A percentile compares a stretch with the other conserved stretches of the same genome.
phyloP scores from a whole-genome alignment of 2,888 invertebrate species.

The Plagodis pulveraria region DNA sequence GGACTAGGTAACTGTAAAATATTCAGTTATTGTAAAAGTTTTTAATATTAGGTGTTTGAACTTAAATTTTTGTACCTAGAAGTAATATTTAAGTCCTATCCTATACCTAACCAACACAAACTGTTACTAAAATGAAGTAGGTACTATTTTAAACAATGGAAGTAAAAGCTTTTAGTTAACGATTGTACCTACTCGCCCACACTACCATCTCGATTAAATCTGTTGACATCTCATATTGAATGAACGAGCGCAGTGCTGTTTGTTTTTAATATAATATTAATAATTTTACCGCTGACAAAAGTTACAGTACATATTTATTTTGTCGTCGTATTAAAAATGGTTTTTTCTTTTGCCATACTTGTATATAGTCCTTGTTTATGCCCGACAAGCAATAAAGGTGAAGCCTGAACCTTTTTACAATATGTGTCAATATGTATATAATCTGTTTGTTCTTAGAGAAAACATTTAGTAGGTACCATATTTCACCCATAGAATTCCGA shows the following conservation, averaged over 20 bases:
- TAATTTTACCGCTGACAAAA: slow-evolving; percentile 39
- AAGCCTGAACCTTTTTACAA: too few relatives aligned
- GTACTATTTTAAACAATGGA: not conserved
- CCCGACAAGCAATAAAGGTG: too few relatives aligned
- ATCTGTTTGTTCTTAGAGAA: too few relatives aligned
- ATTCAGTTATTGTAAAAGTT: too few relatives aligned
- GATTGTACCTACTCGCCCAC: slow-evolving; percentile 55
- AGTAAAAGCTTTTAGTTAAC: slow-evolving; percentile 36
- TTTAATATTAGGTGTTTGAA: too few relatives aligned
- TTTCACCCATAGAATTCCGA: too few relatives aligned
- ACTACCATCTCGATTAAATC: slow-evolving; percentile 52
- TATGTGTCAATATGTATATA: too few relatives aligned
- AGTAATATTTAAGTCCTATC: too few relatives aligned
- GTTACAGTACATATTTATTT: not conserved
- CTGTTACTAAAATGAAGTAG: not conserved
- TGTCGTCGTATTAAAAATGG: not conserved
- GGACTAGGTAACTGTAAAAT: too few relatives aligned
- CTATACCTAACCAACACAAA: not conserved
- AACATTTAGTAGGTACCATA: too few relatives aligned
- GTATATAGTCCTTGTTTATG: too few relatives aligned
- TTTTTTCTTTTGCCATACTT: not conserved
- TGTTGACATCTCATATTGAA: slow-evolving; percentile 73
- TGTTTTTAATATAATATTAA: slow-evolving; percentile 63
- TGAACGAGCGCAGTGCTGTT: slow-evolving; percentile 57
- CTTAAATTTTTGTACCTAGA: too few relatives aligned